A percentile compares a stretch with the other conserved stretches of the same genome.
Evolutionary conservation across 2,888 invertebrate genomes (phyloP).

Genomic region (Fragum whitleyi): DNA sequence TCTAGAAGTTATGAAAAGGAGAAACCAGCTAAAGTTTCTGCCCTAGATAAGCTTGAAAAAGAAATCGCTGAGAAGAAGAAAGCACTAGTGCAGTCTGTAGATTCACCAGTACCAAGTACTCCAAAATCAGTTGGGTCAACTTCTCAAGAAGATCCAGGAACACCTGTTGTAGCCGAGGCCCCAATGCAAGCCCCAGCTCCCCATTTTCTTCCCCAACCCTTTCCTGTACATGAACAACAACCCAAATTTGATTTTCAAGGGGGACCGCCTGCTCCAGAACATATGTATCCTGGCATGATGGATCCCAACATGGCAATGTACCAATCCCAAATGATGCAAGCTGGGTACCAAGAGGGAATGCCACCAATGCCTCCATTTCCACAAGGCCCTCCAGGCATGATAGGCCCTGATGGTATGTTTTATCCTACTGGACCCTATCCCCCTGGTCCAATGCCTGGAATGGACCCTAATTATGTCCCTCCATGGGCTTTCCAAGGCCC

Average conservation of each 20-base stretch:
- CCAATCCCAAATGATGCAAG: conserved; percentile 31
- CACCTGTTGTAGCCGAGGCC: conserved; percentile 3
- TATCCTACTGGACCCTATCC: conserved; percentile 24
- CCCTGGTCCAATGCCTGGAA: conserved; percentile 5
- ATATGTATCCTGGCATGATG: conserved; percentile 35
- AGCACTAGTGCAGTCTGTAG: conserved; percentile 32
- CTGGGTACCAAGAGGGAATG: conserved; percentile 32
- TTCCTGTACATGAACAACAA: conserved; percentile 50
- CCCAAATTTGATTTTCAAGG: not conserved
- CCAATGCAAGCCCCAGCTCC: not conserved
- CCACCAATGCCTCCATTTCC: conserved; percentile 30
- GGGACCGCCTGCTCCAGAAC: conserved; percentile 14
- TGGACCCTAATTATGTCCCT: conserved; percentile 22
- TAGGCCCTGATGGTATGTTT: conserved; percentile 35
- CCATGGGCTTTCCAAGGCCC: conserved; percentile 23
- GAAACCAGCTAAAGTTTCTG: conserved; percentile 52
- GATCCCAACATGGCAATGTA: conserved; percentile 55
- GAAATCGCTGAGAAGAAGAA: conserved; percentile 63
- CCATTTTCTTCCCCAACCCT: conserved; percentile 59
- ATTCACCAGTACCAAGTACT: conserved; percentile 34
- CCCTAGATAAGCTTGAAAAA: conserved; percentile 65
- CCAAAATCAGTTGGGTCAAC: conserved; percentile 21
- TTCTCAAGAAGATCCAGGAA: conserved; percentile 15
- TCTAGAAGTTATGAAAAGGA: conserved; percentile 27
- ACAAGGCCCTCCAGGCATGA: conserved; percentile 19